Base-by-base conservation (phyloP, 2,888 invertebrate genomes). In the Sphecodes monilicornis region DNA sequence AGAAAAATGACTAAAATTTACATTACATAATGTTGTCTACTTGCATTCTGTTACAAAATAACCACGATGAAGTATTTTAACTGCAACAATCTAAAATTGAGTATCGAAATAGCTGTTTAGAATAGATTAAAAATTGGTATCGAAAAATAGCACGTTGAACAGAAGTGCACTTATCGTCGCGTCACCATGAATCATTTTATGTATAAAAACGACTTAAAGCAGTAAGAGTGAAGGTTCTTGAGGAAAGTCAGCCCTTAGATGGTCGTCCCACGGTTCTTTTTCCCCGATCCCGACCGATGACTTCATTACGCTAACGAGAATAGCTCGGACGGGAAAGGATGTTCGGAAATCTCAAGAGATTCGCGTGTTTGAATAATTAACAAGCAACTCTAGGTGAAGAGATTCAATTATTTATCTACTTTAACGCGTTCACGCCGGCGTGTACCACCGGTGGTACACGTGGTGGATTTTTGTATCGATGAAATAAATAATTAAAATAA, bases 301-400 rank as follows among this genome's bases (percentile, higher is more conserved):
- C 78, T 84, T 80, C 77, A 84, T 84, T 84, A 84, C 60, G 76
- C 64, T 78, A 74, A 81, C 78, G 78, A 81, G 77, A 46, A 77
- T 36, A 70, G 76, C 64, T 80, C 66, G n/a, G 72, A 43, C 73
- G 29, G 11, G 26, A n/a, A 68, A 57, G 60, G 60, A 79, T 82
- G 36, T 69, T 50, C 36, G 36, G 76, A 36, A 76, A 76, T 69
- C 60, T 60, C 43, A 39, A 36, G 36, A 71, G 43, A 18, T 60
- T 71, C 43, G 36, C 36, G 54, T 46, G 71, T 75, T 82, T 68
- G 66, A 71, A 64, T 82, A 82, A 82, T 79, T 71, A 82, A 39
- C 43, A 22, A 18, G 29, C 13, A 39, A 26, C 22, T 54, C 32
- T 13, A 16, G 11, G 54, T 10, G 13, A 22, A 57, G 43, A 22